Evolutionary conservation across 2,113 vertebrate species (phyloP).

Genomic region (Stictonetta naevosa): DNA sequence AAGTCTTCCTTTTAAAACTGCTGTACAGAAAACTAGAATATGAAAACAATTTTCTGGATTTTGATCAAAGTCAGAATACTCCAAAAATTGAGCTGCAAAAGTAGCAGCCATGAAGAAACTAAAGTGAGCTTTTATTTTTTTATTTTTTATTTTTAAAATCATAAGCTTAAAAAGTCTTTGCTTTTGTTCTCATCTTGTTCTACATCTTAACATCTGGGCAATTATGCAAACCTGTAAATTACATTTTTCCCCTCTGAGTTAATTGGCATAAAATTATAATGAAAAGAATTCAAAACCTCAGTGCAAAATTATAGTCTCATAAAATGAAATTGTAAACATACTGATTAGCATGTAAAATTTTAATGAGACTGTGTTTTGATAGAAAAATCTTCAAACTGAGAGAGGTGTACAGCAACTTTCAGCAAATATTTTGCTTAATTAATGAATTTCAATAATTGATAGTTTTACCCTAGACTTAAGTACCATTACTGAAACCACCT

Average conservation of each 20-base stretch:
- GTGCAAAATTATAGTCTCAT: constrained; percentile 60
- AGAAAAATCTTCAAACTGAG: constrained; percentile 69
- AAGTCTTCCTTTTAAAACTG: not conserved
- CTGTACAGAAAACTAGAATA: constrained; percentile 12
- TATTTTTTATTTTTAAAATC: not conserved
- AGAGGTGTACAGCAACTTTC: constrained; percentile 46
- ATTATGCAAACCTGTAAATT: constrained; percentile 75
- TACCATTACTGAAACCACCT: constrained; percentile 44
- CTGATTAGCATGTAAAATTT: constrained; percentile 76
- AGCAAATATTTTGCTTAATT: constrained; percentile 78
- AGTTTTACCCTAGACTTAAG: constrained; percentile 62
- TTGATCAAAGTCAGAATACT: constrained; percentile 51
- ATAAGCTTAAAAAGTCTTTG: constrained; percentile 27
- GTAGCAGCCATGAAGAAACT: constrained; percentile 31
- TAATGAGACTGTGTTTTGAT: constrained; percentile 74
- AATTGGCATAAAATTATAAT: constrained; percentile 77
- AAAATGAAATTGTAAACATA: constrained; percentile 74
- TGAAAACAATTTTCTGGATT: constrained; percentile 6
- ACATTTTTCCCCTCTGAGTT: constrained; percentile 64
- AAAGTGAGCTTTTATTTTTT: not conserved
- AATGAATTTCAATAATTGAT: constrained; percentile 74
- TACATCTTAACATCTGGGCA: constrained; percentile 71
- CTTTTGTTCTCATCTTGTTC: constrained; percentile 44
- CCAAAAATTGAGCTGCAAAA: constrained; percentile 55
- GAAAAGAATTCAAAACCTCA: constrained; percentile 64